Evolutionary conservation across 2,113 vertebrate species (phyloP).

Genomic region (Upupa epops): DNA sequence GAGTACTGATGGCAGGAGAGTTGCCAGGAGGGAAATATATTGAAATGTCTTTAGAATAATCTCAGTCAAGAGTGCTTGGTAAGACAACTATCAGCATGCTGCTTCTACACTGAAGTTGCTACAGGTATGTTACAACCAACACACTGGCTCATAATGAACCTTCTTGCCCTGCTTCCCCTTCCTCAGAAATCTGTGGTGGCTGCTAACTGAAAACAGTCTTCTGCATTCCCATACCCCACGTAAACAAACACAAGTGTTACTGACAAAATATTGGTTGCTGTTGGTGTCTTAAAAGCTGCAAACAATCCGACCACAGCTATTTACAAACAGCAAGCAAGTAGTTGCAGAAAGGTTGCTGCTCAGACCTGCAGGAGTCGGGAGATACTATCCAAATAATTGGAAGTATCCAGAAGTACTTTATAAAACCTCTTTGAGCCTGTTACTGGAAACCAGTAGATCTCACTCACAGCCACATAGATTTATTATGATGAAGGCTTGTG

Average conservation of each 20-base stretch:
- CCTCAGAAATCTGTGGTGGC: constrained; percentile 14
- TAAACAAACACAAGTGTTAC: constrained; percentile 44
- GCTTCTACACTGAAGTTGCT: not conserved
- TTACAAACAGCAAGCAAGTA: not conserved
- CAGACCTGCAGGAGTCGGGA: not conserved
- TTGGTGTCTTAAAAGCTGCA: not conserved
- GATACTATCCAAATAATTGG: not conserved
- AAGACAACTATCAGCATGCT: not conserved
- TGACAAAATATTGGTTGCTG: constrained; percentile 39
- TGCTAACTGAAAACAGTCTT: not conserved
- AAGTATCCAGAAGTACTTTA: not conserved
- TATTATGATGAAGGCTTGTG: not conserved
- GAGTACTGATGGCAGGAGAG: not conserved
- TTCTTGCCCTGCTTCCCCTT: constrained; percentile 6
- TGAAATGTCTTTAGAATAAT: not conserved
- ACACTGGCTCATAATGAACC: not conserved
- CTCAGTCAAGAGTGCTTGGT: not conserved
- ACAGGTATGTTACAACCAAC: not conserved
- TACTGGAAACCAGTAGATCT: not conserved
- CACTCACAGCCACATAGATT: not conserved
- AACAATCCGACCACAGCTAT: not conserved
- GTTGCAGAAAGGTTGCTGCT: not conserved
- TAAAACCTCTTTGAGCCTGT: not conserved
- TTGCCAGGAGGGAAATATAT: not conserved
- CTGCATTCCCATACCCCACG: not conserved